Evolutionary conservation across 30 jellyfish, hydroid and myxozoan genomes (phyloP).

Genomic region (Catostylus mosaicus): DNA sequence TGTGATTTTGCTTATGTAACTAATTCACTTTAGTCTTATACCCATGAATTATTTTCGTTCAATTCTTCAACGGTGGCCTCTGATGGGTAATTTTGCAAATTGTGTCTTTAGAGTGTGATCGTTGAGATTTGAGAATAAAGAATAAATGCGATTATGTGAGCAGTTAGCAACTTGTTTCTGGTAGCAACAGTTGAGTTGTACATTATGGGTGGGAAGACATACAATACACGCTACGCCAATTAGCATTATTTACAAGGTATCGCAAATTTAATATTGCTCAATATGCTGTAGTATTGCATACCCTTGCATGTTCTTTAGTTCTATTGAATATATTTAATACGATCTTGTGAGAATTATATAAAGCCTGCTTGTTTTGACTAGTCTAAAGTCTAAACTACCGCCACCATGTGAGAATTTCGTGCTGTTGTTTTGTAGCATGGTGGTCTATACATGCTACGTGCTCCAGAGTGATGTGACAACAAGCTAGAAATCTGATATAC

Average conservation of each 20-base stretch:
- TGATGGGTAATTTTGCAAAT: not conserved
- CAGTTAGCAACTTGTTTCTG: not conserved
- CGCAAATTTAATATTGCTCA: too few species aligned
- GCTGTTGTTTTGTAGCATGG: too few species aligned
- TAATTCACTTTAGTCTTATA: not conserved
- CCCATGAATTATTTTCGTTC: not conserved
- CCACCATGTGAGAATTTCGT: too few species aligned
- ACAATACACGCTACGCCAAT: not conserved
- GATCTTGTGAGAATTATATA: too few species aligned
- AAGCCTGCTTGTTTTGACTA: too few species aligned
- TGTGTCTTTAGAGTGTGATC: not conserved
- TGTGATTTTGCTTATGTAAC: not conserved
- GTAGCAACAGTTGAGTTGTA: not conserved
- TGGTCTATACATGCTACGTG: too few species aligned
- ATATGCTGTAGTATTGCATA: too few species aligned
- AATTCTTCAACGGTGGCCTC: not conserved
- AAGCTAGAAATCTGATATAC: too few species aligned
- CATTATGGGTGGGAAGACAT: not conserved
- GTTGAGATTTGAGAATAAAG: not conserved
- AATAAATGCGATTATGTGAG: not conserved
- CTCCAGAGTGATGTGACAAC: too few species aligned
- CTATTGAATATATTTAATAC: too few species aligned
- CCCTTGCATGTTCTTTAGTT: too few species aligned
- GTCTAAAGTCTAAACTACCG: too few species aligned
- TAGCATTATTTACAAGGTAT: not conserved